Evolutionary conservation across 2,797 vertebrate species (phyloP).

Genomic region (Enteromius fasciolatus): DNA sequence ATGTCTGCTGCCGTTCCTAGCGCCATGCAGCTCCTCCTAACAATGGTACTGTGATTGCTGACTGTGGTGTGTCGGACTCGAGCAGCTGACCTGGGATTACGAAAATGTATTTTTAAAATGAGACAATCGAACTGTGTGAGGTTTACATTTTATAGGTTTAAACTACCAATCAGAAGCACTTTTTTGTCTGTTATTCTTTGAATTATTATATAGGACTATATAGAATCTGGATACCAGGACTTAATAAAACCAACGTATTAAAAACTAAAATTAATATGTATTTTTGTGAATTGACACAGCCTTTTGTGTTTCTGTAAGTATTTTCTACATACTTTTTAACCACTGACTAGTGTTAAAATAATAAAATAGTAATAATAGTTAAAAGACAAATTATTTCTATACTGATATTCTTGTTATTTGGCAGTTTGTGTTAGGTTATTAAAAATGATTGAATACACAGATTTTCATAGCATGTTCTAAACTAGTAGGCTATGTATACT

Average conservation of each 20-base stretch:
- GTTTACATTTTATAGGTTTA: neutral
- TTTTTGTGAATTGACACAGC: neutral
- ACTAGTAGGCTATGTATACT: neutral
- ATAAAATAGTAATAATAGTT: neutral
- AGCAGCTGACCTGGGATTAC: neutral
- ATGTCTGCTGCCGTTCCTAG: conserved; percentile 1
- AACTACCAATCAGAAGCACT: neutral
- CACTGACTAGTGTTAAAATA: neutral
- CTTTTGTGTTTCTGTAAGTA: neutral
- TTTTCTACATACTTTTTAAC: neutral
- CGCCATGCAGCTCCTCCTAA: neutral
- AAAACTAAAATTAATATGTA: neutral
- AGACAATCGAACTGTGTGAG: neutral
- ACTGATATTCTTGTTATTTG: neutral
- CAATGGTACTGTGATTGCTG: neutral
- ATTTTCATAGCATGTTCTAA: neutral
- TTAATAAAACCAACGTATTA: neutral
- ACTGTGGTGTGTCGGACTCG: neutral
- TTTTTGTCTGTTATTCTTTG: neutral
- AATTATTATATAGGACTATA: too few relatives aligned
- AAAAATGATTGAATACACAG: neutral
- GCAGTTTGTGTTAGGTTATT: neutral
- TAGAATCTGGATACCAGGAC: neutral
- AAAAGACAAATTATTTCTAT: neutral
- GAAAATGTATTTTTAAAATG: neutral